These are phyloP conservation scores for Pantala flavescens DNA, from an alignment of 1,140 invertebrate genomes.

Conservation along the genomic window DNA sequence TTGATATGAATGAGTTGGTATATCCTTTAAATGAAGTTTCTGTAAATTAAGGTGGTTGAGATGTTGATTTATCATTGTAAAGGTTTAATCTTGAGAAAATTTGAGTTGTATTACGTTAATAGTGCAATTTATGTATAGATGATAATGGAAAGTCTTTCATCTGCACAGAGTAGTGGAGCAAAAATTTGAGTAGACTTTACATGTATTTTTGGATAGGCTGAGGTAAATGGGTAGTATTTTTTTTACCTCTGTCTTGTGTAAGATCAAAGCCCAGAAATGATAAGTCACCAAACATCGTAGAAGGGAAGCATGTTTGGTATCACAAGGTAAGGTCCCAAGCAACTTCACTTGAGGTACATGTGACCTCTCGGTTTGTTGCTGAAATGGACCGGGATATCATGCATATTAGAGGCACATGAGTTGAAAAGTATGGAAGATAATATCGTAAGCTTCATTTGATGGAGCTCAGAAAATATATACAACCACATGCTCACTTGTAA, in stretches of 20 bases:
- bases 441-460: no score
- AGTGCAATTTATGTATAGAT: no score
- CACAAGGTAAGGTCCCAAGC: neutral
- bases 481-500: no score
- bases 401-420: no score
- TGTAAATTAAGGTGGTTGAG: neutral
- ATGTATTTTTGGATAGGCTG: neutral
- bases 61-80: no score
- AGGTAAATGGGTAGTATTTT: neutral
- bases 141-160: no score
- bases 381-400: constrained; percentile 2
- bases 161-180: no score
- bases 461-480: no score
- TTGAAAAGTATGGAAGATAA: no score
- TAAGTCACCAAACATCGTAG: neutral
- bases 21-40: neutral
- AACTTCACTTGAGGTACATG: neutral
- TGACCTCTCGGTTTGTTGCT: neutral
- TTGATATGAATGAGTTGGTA: neutral
- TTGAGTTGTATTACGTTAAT: no score
- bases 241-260: neutral
- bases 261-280: neutral
- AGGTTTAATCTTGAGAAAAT: no score
- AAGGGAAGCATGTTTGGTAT: neutral
- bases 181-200: no score